phyloP scores from a whole-genome alignment of 1,140 invertebrate species.

The Achatina immaculata region DNA sequence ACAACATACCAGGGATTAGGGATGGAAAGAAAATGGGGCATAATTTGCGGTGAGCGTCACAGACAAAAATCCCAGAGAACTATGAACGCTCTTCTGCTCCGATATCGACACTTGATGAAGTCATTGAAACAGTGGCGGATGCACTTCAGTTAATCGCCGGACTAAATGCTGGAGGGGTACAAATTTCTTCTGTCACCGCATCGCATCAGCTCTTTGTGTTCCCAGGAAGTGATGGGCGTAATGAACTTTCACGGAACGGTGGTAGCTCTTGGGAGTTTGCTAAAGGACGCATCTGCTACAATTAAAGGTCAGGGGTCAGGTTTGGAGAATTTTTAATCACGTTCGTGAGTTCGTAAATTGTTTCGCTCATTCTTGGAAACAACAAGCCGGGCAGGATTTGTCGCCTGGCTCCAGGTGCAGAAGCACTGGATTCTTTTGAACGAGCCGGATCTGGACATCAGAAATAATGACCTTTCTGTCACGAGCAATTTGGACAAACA shows the following conservation, averaged over 20 bases:
- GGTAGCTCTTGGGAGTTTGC: background rate
- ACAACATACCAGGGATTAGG: too few species aligned
- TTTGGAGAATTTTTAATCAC: slow-evolving; percentile 11
- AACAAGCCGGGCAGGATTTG: background rate
- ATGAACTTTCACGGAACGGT: slow-evolving; percentile 11
- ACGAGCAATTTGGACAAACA: background rate
- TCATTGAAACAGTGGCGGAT: slow-evolving; percentile 14
- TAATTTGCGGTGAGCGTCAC: background rate
- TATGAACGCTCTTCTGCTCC: background rate
- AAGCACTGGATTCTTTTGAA: background rate
- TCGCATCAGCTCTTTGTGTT: background rate
- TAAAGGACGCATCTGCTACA: slow-evolving; percentile 34
- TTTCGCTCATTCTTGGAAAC: slow-evolving; percentile 2
- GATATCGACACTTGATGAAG: background rate
- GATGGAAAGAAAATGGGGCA: background rate
- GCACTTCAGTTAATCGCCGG: slow-evolving; percentile 7
- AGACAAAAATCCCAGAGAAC: background rate
- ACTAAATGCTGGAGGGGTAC: slow-evolving; percentile 22
- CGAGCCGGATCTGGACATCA: background rate
- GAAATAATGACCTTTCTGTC: background rate
- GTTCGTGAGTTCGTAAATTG: slow-evolving; percentile 5
- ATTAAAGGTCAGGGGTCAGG: slow-evolving; percentile 34
- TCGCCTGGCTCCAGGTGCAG: background rate
- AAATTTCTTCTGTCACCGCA: slow-evolving; percentile 22
- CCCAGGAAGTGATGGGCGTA: slow-evolving; percentile 18